phyloP scores from a whole-genome alignment of 1,140 invertebrate genomes.

The Harpegnathos saltator region DNA sequence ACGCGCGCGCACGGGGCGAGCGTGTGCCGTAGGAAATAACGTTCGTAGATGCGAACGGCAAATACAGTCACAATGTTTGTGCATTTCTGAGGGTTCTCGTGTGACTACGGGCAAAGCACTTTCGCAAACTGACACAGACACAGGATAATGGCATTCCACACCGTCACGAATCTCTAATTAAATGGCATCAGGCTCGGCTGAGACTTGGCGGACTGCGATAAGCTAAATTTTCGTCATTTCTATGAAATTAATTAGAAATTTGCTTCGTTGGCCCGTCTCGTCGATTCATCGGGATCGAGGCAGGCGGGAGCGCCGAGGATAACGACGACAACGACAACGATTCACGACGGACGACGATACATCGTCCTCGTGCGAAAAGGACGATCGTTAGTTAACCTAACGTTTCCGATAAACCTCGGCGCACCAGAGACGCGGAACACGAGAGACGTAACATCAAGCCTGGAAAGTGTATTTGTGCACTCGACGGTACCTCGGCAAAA shows the following conservation, averaged over 20 bases:
- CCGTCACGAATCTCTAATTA: slow-evolving; percentile 61
- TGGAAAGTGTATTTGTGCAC: background rate
- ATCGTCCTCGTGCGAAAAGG: background rate
- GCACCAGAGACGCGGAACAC: too few relatives aligned
- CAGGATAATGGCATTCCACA: slow-evolving; percentile 62
- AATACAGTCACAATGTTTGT: slow-evolving; percentile 43
- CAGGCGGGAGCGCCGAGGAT: background rate
- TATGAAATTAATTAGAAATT: slow-evolving; percentile 66
- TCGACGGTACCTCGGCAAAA: slow-evolving; percentile 6
- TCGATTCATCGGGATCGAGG: slow-evolving; percentile 17
- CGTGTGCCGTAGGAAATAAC: background rate
- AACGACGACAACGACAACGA: too few relatives aligned
- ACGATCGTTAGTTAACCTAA: too few relatives aligned
- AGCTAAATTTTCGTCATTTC: slow-evolving; percentile 53
- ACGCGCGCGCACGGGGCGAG: too few relatives aligned
- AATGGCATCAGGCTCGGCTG: slow-evolving; percentile 64
- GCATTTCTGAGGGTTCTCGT: slow-evolving; percentile 22
- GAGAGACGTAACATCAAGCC: background rate
- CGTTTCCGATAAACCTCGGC: too few relatives aligned
- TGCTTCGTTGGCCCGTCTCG: background rate
- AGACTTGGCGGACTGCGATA: slow-evolving; percentile 62
- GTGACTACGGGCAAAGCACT: slow-evolving; percentile 31
- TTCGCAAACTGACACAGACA: slow-evolving; percentile 38
- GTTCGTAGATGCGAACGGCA: slow-evolving; percentile 42
- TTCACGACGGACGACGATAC: too few relatives aligned